Conservation (phyloP, 2,797 vertebrate species). For the Cyclopterus lumpus region DNA sequence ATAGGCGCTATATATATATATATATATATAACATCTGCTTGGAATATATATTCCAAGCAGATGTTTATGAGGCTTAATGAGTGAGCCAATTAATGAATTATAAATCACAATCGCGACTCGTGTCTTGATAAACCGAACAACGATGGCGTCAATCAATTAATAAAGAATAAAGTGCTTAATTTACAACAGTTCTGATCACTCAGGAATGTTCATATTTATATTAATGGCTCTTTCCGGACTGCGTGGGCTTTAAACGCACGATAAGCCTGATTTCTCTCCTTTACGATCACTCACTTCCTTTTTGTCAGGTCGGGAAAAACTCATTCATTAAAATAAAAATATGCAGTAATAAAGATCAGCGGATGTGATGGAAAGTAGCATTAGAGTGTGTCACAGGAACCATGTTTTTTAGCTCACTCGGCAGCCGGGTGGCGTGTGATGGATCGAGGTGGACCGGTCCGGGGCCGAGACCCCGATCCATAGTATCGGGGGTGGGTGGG, state of each 20-base stretch:
- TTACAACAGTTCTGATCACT: background rate
- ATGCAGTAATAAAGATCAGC: too few species aligned
- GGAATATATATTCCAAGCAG: background rate
- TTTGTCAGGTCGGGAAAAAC: background rate
- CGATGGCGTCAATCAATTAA: background rate
- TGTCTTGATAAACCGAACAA: background rate
- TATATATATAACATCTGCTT: too few species aligned
- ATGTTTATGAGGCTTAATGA: background rate
- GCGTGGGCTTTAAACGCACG: background rate
- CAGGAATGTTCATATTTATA: background rate
- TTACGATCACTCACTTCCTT: background rate
- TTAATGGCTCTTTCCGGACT: background rate
- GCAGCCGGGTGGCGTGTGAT: too few species aligned
- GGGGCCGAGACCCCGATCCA: too few species aligned
- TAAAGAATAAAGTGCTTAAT: background rate
- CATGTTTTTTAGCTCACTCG: too few species aligned
- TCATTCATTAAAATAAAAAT: too few species aligned
- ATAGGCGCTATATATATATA: too few species aligned
- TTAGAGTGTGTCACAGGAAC: too few species aligned
- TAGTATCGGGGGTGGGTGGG: too few species aligned
- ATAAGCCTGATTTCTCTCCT: background rate
- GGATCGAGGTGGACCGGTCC: too few species aligned
- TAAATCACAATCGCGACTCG: background rate
- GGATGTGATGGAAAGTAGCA: too few species aligned
- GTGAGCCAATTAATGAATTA: background rate